Base-by-base conservation (phyloP, 2,113 vertebrate species). In the Gobio gobio region DNA sequence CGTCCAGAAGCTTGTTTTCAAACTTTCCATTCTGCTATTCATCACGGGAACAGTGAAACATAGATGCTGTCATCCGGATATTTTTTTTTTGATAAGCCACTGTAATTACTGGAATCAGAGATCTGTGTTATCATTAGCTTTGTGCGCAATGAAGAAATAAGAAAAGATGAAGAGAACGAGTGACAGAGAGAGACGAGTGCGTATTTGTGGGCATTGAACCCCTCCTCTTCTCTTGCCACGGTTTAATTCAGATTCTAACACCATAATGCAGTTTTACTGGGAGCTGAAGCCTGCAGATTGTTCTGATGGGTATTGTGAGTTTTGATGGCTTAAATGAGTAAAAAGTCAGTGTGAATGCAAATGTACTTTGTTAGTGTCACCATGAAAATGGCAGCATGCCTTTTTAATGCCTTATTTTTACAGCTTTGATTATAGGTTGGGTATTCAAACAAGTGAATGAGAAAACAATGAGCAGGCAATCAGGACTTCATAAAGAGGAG, bases 401-500 rank as follows among this genome's bases (percentile, higher is more conserved):
- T 90, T 94, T 93, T 93, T 90, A 91, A 93, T 91, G 92, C 91
- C 82, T 86, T 91, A 82, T 93, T 94, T 94, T 91, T 92, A 86
- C 89, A 47, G 91, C 90, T 84, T 14, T 95, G 93, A 95, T 95
- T 95, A 94, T 61, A 86, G 94, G 94, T 90, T 95, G 93, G 87
- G 92, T 92, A 91, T 94, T 93, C 91, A 90, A 92, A 94, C 93
- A 93, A 94, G 94, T 94, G 94, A 94, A 92, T 89, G 68, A 88
- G 93, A 92, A 94, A 95, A 95, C 94, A 95, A 95, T 94, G 92
- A 93, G 29, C 86, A 85, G 92, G 91, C 93, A 95, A 94, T 95
- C 94, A 95, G 92, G 91, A 92, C 93, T 93, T 94, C 92, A 93
- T 93, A 92, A 93, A 87, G 88, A 85, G 82, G 79, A 88, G 59